Conservation (phyloP, 2,797 vertebrate species). For the Thunnus albacares region DNA sequence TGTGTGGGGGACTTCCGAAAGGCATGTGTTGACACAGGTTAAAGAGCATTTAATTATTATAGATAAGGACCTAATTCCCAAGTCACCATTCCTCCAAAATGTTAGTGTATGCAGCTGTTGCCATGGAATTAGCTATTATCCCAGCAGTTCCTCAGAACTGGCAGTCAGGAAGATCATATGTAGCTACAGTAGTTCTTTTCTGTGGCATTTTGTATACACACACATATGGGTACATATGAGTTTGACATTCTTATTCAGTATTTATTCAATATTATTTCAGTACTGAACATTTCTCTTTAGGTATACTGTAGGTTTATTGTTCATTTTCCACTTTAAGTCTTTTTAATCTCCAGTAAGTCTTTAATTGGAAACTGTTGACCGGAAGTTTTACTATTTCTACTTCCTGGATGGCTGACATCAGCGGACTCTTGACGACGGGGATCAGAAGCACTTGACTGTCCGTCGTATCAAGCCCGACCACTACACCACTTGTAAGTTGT, state of each 20-base stretch:
- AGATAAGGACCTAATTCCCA: neutral
- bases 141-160: neutral
- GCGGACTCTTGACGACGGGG: neutral
- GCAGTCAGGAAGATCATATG: neutral
- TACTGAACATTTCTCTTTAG: too few relatives aligned
- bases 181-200: neutral
- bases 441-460: accelerated
- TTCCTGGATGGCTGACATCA: neutral
- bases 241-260: too few relatives aligned
- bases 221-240: too few relatives aligned
- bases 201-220: neutral
- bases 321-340: neutral
- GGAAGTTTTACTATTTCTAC: constrained; percentile 3
- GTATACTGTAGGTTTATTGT: neutral
- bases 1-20: constrained; percentile 14
- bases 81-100: neutral
- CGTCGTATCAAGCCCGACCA: accelerated
- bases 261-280: too few relatives aligned
- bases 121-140: neutral
- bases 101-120: neutral
- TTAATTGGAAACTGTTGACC: constrained; percentile 33
- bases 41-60: neutral
- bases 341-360: accelerated
- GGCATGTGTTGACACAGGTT: neutral
- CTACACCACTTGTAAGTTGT: constrained; percentile 38